Percentiles rank a stretch among this genome's conserved stretches.
Conservation (phyloP, 1,140 invertebrate species). For the Cataglyphis hispanica region DNA sequence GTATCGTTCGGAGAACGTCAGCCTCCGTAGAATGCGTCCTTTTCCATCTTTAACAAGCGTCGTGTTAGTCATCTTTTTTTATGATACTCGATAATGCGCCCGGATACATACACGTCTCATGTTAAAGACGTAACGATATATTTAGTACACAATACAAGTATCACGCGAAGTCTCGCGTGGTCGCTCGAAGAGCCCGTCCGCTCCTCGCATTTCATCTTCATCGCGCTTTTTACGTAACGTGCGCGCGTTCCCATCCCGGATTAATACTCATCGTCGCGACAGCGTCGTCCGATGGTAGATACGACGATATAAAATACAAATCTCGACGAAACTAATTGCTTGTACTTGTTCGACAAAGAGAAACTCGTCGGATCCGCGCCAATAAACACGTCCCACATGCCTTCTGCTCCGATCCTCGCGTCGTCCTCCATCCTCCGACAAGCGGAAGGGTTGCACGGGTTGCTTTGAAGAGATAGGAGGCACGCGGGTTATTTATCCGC, state of each 20-base stretch:
- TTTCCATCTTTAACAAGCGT: slow-evolving; percentile 21
- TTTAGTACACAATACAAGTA: slow-evolving; percentile 36
- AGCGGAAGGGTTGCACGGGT: slow-evolving; percentile 46
- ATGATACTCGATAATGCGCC: background rate
- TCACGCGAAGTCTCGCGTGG: background rate
- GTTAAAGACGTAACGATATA: slow-evolving; percentile 16
- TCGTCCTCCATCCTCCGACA: slow-evolving; percentile 28
- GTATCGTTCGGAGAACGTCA: slow-evolving; percentile 42
- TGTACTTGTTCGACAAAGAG: slow-evolving; percentile 75
- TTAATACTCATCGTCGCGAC: slow-evolving; percentile 50
- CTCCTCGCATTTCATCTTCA: slow-evolving; percentile 21
- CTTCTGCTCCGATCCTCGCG: slow-evolving; percentile 48
- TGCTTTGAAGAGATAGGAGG: slow-evolving; percentile 58
- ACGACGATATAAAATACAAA: slow-evolving; percentile 69
- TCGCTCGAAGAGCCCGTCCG: background rate
- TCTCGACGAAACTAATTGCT: slow-evolving; percentile 74
- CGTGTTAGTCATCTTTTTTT: slow-evolving; percentile 8
- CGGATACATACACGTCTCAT: slow-evolving; percentile 11
- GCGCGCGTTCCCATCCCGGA: slow-evolving; percentile 15
- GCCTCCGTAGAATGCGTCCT: background rate
- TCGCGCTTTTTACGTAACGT: slow-evolving; percentile 26
- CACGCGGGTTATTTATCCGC: slow-evolving; percentile 77
- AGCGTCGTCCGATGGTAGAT: slow-evolving; percentile 26
- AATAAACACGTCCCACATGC: slow-evolving; percentile 72
- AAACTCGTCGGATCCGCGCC: slow-evolving; percentile 67